A percentile compares a stretch with the other conserved stretches of the same genome.
Conservation (phyloP, 1,140 invertebrate species). For the Laupala kohalensis region DNA sequence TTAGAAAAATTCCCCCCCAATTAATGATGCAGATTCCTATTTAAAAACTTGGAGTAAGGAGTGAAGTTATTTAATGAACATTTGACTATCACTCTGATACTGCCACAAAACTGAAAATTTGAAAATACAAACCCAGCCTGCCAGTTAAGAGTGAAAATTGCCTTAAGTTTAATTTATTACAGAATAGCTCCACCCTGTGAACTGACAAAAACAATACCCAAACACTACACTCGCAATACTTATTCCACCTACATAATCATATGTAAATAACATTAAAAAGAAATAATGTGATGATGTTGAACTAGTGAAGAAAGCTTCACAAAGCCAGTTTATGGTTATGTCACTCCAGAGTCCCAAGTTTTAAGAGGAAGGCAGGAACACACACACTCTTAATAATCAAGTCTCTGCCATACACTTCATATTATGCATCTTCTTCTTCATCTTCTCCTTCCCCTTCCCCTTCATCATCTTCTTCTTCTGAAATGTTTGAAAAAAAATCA, state of each 20-base stretch:
- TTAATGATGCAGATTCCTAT: slow-evolving; percentile 3
- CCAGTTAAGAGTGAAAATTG: too few species aligned
- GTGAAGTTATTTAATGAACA: not conserved
- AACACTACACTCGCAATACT: not conserved
- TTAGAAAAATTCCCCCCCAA: slow-evolving; percentile 8
- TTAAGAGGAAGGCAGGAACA: slow-evolving; percentile 11
- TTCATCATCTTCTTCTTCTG: slow-evolving; percentile 44
- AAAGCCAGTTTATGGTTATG: not conserved
- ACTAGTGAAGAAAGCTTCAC: not conserved
- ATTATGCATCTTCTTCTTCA: slow-evolving; percentile 39
- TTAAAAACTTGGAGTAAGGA: slow-evolving; percentile 9
- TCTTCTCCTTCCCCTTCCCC: slow-evolving; percentile 41
- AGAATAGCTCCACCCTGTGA: not conserved
- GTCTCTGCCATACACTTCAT: slow-evolving; percentile 18
- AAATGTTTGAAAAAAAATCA: slow-evolving; percentile 22
- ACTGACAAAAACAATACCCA: not conserved
- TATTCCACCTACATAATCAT: not conserved
- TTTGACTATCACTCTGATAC: slow-evolving; percentile 3
- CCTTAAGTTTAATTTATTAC: not conserved
- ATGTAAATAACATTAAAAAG: not conserved
- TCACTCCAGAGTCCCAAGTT: slow-evolving; percentile 11
- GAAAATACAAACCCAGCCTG: slow-evolving; percentile 3
- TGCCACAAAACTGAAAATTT: slow-evolving; percentile 4
- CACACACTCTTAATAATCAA: slow-evolving; percentile 3
- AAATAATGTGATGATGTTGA: slow-evolving; percentile 1